A percentile compares a stretch with the other conserved stretches of the same genome.
These are phyloP conservation scores for Poecilia gillii DNA, from an alignment of 2,797 vertebrate genomes.

Conservation along the genomic window DNA sequence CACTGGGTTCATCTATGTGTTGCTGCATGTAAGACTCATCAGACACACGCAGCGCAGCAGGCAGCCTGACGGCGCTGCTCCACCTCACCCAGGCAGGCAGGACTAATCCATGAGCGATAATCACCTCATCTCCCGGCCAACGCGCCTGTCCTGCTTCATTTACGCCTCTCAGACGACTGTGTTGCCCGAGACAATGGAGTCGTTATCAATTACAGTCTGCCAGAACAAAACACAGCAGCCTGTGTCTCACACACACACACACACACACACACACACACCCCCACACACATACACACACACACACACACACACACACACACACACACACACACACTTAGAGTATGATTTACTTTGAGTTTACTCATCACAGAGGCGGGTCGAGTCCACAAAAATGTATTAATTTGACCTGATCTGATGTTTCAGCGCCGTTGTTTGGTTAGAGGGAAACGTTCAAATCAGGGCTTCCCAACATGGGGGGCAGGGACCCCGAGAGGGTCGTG, in stretches of 20 bases:
- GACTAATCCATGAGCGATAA: slow-evolving; percentile 73
- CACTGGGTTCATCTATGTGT: not conserved
- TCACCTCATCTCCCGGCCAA: slow-evolving; percentile 72
- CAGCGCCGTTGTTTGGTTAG: not conserved
- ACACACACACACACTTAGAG: slow-evolving; percentile 12
- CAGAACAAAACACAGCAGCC: slow-evolving; percentile 55
- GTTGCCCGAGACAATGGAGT: slow-evolving; percentile 71
- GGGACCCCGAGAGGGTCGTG: no score
- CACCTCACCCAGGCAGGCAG: slow-evolving; percentile 58
- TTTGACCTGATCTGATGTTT: slow-evolving; percentile 4
- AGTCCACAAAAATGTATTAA: not conserved
- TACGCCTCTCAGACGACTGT: slow-evolving; percentile 65
- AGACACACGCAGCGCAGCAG: slow-evolving; percentile 20
- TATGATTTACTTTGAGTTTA: slow-evolving; percentile 16
- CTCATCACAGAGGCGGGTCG: not conserved
- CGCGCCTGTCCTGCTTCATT: slow-evolving; percentile 76
- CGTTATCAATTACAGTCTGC: slow-evolving; percentile 74
- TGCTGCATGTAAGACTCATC: not conserved
- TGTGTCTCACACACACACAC: slow-evolving; percentile 19
- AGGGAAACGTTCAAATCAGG: not conserved
- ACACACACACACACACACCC: slow-evolving; percentile 9
- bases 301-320: not conserved
- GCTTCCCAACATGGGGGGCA: not conserved
- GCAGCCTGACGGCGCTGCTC: slow-evolving; percentile 37
- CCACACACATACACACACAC: no score